These are phyloP conservation scores for Leptopilina clavipes DNA, from an alignment of 1,140 invertebrate genomes.

Conservation along the genomic window DNA sequence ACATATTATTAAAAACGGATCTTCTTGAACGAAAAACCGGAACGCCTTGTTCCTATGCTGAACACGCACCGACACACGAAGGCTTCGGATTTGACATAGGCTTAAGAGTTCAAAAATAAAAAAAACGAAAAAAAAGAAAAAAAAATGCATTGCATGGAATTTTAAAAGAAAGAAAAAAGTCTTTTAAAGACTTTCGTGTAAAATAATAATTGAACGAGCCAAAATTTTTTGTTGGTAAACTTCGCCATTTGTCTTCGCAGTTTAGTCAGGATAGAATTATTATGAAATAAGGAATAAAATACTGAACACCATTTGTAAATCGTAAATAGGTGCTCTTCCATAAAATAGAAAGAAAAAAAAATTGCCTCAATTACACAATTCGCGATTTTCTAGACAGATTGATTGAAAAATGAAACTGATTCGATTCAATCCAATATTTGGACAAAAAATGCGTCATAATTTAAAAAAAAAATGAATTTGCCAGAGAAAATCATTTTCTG, in stretches of 20 bases:
- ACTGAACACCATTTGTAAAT: conserved; percentile 9
- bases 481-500: background rate
- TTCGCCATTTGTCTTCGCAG: conserved; percentile 6
- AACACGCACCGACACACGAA: conserved; percentile 39
- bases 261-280: conserved; percentile 15
- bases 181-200: background rate
- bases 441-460: background rate
- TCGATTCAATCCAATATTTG: background rate
- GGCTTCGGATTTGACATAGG: conserved; percentile 40
- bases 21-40: conserved; percentile 37
- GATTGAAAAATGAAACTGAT: background rate
- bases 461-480: background rate
- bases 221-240: background rate
- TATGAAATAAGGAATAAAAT: background rate
- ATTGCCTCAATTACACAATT: conserved; percentile 3
- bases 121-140: background rate
- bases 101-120: conserved; percentile 24
- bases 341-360: background rate
- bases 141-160: conserved; percentile 2
- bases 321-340: conserved; percentile 30
- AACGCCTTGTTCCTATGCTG: conserved; percentile 46
- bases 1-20: background rate
- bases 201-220: background rate
- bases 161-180: conserved; percentile 21
- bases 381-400: background rate